These are phyloP conservation scores for Zoanthus solanderi DNA, from an alignment of 92 coral and sea anemone genomes.

Conservation along the genomic window DNA sequence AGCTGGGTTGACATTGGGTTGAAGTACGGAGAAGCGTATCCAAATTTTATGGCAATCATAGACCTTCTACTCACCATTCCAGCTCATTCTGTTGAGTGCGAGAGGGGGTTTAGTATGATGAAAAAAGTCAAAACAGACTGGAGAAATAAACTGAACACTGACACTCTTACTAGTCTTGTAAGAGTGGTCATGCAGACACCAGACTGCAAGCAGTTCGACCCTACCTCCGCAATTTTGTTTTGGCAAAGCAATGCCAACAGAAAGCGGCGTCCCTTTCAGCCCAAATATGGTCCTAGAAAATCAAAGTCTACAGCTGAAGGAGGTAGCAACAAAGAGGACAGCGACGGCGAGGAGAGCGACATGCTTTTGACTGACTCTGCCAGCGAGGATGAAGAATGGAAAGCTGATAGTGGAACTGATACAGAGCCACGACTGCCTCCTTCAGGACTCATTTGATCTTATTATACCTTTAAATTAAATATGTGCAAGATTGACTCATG, in stretches of 20 bases:
- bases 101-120: slow-evolving; percentile 43
- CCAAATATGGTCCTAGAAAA: slow-evolving; percentile 12
- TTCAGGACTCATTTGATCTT: slow-evolving; percentile 3
- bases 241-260: slow-evolving; percentile 20
- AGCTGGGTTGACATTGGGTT: slow-evolving; percentile 21
- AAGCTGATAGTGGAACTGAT: slow-evolving; percentile 21
- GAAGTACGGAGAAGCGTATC: slow-evolving; percentile 4
- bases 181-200: slow-evolving; percentile 38
- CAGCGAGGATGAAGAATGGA: slow-evolving; percentile 25
- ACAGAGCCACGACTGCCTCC: slow-evolving; percentile 15
- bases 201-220: slow-evolving; percentile 43
- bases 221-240: slow-evolving; percentile 45
- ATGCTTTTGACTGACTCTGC: slow-evolving; percentile 18
- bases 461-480: not conserved
- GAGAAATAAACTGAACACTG: slow-evolving; percentile 35
- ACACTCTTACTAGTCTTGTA: slow-evolving; percentile 39
- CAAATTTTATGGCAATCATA: slow-evolving; percentile 29
- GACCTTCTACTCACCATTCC: slow-evolving; percentile 53
- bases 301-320: slow-evolving; percentile 9
- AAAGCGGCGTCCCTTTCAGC: slow-evolving; percentile 31
- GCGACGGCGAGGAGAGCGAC: slow-evolving; percentile 16
- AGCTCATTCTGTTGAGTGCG: slow-evolving; percentile 52
- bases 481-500: not conserved
- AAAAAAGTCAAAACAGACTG: slow-evolving; percentile 49
- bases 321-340: slow-evolving; percentile 3